These are phyloP conservation scores for Hirtodrosophila duncani DNA, from an alignment of 2,888 invertebrate species.

Conservation along the genomic window DNA sequence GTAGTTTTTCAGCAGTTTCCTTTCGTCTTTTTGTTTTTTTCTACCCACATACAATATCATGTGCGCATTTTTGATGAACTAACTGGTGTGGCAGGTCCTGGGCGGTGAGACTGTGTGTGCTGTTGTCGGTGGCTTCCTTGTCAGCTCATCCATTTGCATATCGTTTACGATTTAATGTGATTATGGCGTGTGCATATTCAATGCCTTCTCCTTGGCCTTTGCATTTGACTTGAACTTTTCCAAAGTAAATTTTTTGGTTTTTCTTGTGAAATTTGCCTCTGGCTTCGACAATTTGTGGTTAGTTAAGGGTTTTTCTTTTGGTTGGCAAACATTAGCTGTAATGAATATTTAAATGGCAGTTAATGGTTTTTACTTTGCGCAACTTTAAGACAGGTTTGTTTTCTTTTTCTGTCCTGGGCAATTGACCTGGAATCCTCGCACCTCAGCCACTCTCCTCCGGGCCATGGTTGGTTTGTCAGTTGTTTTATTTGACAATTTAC, in stretches of 20 bases:
- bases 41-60: too few species aligned
- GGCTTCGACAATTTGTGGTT: conserved; percentile 37
- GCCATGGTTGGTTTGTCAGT: neutral
- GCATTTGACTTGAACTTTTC: conserved; percentile 43
- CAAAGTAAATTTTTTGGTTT: conserved; percentile 44
- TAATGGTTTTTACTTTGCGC: conserved; percentile 19
- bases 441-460: conserved; percentile 21
- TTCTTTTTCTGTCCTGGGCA: conserved; percentile 7
- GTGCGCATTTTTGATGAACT: conserved; percentile 68
- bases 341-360: conserved; percentile 53
- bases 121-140: conserved; percentile 48
- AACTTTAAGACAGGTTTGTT: neutral
- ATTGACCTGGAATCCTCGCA: conserved; percentile 31
- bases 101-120: conserved; percentile 11
- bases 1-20: conserved; percentile 34
- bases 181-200: conserved; percentile 72
- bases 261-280: conserved; percentile 19
- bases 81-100: conserved; percentile 9
- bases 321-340: conserved; percentile 31
- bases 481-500: conserved; percentile 59
- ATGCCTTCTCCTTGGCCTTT: conserved; percentile 32
- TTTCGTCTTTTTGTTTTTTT: conserved; percentile 34
- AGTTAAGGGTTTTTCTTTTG: conserved; percentile 14
- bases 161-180: conserved; percentile 73
- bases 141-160: conserved; percentile 72